Percentiles rank a stretch among this genome's conserved stretches.
Conservation (phyloP, 2,797 vertebrate genomes). For the Mormyrops boulengeri region DNA sequence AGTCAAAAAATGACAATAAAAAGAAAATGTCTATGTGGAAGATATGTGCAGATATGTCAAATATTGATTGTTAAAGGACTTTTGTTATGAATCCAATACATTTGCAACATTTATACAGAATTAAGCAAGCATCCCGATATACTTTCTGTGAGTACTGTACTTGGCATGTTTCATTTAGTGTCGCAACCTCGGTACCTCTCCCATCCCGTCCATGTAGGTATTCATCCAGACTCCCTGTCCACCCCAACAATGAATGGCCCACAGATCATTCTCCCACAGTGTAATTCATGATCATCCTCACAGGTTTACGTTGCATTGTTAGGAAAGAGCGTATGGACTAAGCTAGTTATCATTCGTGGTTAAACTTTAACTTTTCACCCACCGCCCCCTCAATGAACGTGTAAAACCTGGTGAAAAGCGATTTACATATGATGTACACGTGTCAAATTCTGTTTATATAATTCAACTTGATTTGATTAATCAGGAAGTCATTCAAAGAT, state of each 20-base stretch:
- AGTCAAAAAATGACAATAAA: neutral
- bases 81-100: neutral
- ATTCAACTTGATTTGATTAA: neutral
- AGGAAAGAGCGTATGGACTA: neutral
- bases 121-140: neutral
- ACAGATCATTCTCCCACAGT: neutral
- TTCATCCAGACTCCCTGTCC: neutral
- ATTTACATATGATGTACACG: neutral
- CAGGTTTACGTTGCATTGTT: neutral
- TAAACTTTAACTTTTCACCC: neutral
- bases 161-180: neutral
- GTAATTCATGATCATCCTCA: neutral
- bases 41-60: neutral
- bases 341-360: neutral
- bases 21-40: neutral
- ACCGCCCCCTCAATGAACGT: neutral
- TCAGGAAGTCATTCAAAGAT: neutral
- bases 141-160: neutral
- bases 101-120: neutral
- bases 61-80: neutral
- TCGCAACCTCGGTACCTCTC: neutral
- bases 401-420: neutral
- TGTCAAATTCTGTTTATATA: neutral
- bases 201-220: neutral
- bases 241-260: neutral